Evolutionary conservation across 1,140 invertebrate species (phyloP).

Genomic region (Colletes gigas): DNA sequence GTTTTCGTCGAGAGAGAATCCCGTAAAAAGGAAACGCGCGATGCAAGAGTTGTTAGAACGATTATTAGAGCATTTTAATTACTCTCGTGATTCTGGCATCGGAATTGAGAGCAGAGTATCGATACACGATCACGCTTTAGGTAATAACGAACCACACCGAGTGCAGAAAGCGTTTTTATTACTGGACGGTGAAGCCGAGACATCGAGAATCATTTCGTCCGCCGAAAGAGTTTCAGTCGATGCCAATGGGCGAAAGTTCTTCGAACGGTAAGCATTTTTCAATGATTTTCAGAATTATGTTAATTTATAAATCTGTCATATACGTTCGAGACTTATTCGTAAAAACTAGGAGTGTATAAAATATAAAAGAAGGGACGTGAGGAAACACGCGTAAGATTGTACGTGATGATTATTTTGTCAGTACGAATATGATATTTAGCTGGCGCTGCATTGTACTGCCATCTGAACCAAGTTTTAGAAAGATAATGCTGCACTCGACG

Average conservation of each 20-base stretch:
- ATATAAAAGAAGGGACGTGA: neutral
- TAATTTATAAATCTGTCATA: too few relatives aligned
- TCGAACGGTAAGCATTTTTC: neutral
- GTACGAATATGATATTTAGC: neutral
- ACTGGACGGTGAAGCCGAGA: conserved; percentile 18
- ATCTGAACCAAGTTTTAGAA: conserved; percentile 11
- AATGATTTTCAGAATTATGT: too few relatives aligned
- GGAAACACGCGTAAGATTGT: neutral
- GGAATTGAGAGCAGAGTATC: neutral
- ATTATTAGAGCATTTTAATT: conserved; percentile 28
- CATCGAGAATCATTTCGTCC: neutral
- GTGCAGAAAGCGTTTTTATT: neutral
- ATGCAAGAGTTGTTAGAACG: neutral
- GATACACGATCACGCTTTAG: conserved; percentile 16
- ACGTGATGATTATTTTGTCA: neutral
- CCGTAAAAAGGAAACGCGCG: neutral
- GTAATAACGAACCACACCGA: conserved; percentile 1
- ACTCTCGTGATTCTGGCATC: neutral
- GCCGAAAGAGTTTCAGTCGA: neutral
- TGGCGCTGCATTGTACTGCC: neutral
- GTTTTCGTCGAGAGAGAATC: neutral
- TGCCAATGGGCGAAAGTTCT: neutral
- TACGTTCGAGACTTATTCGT: too few relatives aligned
- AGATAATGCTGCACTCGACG: conserved; percentile 2
- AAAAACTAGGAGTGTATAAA: neutral